Evolutionary conservation across 2,888 invertebrate species (phyloP), one percentile per base, ranked within the genome.

Genomic region (Polydesmus complanatus): DNA sequence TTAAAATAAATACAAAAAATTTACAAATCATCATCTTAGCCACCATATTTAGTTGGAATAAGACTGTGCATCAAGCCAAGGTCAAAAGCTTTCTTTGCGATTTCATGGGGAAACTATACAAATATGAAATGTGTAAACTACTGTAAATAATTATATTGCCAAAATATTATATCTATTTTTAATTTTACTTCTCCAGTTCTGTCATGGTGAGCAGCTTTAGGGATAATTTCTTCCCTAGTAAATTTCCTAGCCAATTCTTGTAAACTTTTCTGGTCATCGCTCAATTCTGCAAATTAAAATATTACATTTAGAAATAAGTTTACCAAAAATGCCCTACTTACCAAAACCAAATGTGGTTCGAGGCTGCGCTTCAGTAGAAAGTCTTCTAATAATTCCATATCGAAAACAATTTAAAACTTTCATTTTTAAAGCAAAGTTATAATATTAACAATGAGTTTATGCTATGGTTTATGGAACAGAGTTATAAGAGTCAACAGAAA

Each of bases 71-170:
- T 81, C 8, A 97, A 80, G 21, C 96, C 97, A 48, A 94, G 69
- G 75, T 72, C 72, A 84, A 89, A 92, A 0, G 94, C 93, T 74
- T 95, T 94, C 78, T 95, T 95, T 21, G 96, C 79, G 62, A 97
- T 79, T 11, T 90, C 90, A 90, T 88, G 90, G 0, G 97, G 96
- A 77, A 88, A 97, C 77, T 76, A 48, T 14, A 37, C 5, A 8
- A 5, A 5, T 8, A 8, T 14, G 8, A 37, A 37, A 8, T 37
- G 14, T 37, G 5, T 8, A 8, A 14, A 37, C 14, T 37, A 37
- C 14, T 5, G 5, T 37, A 8, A 37, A 37, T 37, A 37, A 37
- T 37, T 37, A 37, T 37, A 37, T 37, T 37, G 14, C n/a, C n/a
- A n/a, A n/a, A 8, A 37, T 5, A 37, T 37, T 37, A 8, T 5